These are phyloP conservation scores for Caenorhabditis doughertyi DNA, from an alignment of 2,888 invertebrate species.

Conservation along the genomic window DNA sequence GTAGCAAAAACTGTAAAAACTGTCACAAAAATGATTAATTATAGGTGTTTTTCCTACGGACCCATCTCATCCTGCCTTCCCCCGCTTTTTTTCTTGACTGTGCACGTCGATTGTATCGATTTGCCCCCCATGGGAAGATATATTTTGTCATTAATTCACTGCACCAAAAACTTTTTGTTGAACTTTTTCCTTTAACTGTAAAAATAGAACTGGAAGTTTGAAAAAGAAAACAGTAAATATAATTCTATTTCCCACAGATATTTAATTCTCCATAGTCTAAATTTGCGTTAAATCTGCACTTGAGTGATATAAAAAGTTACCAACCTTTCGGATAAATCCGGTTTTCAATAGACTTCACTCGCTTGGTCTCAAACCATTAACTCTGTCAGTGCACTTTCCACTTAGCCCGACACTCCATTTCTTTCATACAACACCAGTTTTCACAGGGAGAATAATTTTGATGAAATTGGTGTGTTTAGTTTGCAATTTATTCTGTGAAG, in stretches of 20 bases:
- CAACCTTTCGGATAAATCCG: constrained; percentile 29
- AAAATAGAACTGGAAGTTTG: too few relatives aligned
- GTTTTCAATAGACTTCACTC: constrained; percentile 34
- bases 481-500: constrained; percentile 29
- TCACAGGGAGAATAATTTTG: constrained; percentile 31
- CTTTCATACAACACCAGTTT: constrained; percentile 25
- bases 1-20: neutral
- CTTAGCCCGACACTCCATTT: constrained; percentile 23
- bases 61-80: neutral
- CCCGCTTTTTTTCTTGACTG: neutral
- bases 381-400: constrained; percentile 52
- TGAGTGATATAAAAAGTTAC: constrained; percentile 36
- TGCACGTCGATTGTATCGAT: constrained; percentile 9
- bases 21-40: neutral
- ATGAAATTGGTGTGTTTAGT: constrained; percentile 31
- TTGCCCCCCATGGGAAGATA: neutral
- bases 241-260: neutral
- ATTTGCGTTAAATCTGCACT: constrained; percentile 2
- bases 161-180: too few relatives aligned
- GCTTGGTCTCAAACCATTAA: constrained; percentile 53
- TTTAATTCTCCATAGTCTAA: neutral
- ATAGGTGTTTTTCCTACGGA: neutral
- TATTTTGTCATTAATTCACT: too few relatives aligned
- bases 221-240: neutral
- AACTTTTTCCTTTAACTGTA: too few relatives aligned